Evolutionary conservation across 1,140 invertebrate species (phyloP).

Genomic region (Papilio dardanus): DNA sequence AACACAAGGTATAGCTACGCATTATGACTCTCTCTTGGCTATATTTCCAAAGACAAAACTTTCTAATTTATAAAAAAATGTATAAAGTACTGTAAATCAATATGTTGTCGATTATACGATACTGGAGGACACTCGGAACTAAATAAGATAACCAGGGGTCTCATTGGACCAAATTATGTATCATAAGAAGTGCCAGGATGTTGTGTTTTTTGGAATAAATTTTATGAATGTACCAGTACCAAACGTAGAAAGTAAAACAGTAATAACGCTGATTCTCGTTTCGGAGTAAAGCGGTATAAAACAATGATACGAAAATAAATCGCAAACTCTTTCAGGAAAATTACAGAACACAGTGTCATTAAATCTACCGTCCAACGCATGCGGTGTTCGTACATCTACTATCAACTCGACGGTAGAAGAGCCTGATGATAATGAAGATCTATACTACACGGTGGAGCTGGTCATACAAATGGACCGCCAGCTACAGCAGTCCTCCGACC

Average conservation of each 20-base stretch:
- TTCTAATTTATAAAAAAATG: too few relatives aligned
- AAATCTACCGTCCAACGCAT: conserved; percentile 84
- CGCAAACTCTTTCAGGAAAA: conserved; percentile 57
- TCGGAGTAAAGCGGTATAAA: too few relatives aligned
- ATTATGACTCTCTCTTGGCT: neutral
- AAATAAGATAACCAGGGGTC: too few relatives aligned
- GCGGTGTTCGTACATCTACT: conserved; percentile 85
- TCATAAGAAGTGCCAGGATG: too few relatives aligned
- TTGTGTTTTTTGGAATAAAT: too few relatives aligned
- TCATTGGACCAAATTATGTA: too few relatives aligned
- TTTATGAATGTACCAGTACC: too few relatives aligned
- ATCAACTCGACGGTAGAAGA: conserved; percentile 71
- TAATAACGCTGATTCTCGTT: too few relatives aligned
- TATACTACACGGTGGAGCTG: conserved; percentile 85
- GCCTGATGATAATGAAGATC: conserved; percentile 74
- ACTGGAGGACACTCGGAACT: too few relatives aligned
- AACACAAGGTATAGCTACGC: conserved; percentile 72
- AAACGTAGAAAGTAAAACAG: too few relatives aligned
- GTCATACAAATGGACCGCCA: conserved; percentile 88
- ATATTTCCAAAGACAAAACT: neutral
- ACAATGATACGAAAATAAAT: neutral
- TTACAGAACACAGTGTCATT: conserved; percentile 79
- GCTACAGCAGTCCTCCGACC: conserved; percentile 87
- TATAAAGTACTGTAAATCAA: too few relatives aligned
- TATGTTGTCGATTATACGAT: too few relatives aligned